Base-by-base conservation (phyloP, 2,113 vertebrate genomes). In the Hyla sarda region DNA sequence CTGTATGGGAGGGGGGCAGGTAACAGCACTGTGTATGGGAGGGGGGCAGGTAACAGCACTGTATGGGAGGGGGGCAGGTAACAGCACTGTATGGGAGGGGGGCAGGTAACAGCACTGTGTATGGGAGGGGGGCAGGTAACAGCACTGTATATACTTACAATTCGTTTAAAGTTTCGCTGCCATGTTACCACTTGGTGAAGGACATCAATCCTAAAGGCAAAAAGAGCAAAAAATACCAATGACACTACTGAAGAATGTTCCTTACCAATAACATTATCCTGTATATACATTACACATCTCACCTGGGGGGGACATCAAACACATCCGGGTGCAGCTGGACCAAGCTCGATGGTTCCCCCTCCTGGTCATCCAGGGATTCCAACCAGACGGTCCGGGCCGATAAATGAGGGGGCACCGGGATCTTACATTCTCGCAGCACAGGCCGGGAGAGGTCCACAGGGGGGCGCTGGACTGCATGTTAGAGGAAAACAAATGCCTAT, bases 101-200 rank as follows among this genome's bases (percentile, higher is more conserved):
- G 5, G 5, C 41, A 5, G 4, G 10, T 45, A 45, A 10, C 41
- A 4, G 10, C 41, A 45, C 41, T 45, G 41, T 45, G 41, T 45
- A 45, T 45, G 41, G 41, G 41, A 45, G 41, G 5, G 41, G 41
- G 10, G 5, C 41, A 5, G 4, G 10, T 45, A 45, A 10, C 41
- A 4, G 10, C 41, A 45, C 41, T 45, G 4, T 4, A 10, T 37
- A 48, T 16, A 91, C 97, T 96, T 91, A 96, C 96, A 28, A 98
- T 95, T 91, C 96, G 95, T 91, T 95, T 97, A 88, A 90, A 98
- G 87, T 95, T 96, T 75, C 89, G 95, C 90, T 98, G 97, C 97
- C 97, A 98, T 0, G 82, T 88, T 82, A 94, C 93, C 0, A 98
- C 96, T 41, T 89, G 87, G 84, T 97, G 94, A 11, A 97, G 91